phyloP scores from a whole-genome alignment of 2,888 invertebrate genomes.

The Oxytorus armatus region DNA sequence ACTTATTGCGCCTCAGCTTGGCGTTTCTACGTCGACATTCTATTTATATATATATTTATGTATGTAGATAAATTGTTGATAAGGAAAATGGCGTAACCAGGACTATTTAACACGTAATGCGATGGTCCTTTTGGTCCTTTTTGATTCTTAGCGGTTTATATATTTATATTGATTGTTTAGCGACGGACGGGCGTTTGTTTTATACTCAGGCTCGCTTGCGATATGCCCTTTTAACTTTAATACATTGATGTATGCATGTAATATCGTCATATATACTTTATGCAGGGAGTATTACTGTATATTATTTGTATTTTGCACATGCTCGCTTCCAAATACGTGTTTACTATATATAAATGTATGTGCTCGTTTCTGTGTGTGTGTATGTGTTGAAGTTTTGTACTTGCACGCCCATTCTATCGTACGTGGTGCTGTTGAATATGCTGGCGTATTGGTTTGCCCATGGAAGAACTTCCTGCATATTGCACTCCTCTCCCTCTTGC shows the following conservation, averaged over 20 bases:
- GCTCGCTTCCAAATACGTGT: constrained; percentile 22
- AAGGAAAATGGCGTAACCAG: background rate
- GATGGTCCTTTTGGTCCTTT: background rate
- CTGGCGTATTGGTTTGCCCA: constrained; percentile 49
- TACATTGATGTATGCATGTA: background rate
- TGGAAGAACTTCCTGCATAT: constrained; percentile 59
- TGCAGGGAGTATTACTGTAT: constrained; percentile 44
- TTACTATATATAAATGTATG: constrained; percentile 6
- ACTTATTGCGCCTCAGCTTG: constrained; percentile 70
- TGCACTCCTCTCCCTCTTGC: constrained; percentile 43
- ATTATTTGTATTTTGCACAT: constrained; percentile 8
- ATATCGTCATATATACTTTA: background rate
- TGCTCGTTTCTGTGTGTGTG: background rate
- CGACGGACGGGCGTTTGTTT: background rate
- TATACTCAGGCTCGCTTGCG: background rate
- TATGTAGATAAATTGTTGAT: too few relatives aligned
- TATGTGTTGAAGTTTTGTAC: constrained; percentile 14
- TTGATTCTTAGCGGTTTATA: background rate
- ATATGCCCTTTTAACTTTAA: background rate
- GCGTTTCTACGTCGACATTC: constrained; percentile 54
- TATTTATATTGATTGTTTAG: background rate
- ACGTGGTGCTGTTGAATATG: constrained; percentile 26
- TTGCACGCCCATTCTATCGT: constrained; percentile 29
- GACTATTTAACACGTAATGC: background rate
- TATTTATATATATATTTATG: background rate